Percentiles rank a stretch among this genome's conserved stretches.
These are phyloP conservation scores for Parnassius orleans DNA, from an alignment of 2,888 invertebrate genomes.

Conservation along the genomic window DNA sequence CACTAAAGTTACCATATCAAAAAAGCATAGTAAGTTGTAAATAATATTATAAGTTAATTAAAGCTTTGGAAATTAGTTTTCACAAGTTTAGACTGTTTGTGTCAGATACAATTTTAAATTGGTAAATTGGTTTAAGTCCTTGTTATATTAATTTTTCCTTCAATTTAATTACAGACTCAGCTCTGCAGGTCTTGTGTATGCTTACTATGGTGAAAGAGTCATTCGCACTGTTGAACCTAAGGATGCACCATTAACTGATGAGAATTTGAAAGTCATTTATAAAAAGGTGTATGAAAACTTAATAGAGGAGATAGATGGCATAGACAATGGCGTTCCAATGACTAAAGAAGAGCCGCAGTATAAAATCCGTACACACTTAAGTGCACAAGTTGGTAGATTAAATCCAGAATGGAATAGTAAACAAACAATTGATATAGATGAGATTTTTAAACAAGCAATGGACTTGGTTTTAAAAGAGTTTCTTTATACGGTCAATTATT, in stretches of 20 bases:
- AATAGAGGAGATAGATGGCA: conserved; percentile 96
- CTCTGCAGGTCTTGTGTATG: conserved; percentile 96
- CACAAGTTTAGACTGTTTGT: no score
- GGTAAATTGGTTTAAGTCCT: no score
- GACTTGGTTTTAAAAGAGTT: conserved; percentile 90
- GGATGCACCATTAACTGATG: conserved; percentile 58
- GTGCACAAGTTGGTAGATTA: conserved; percentile 86
- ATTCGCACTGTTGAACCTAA: conserved; percentile 81
- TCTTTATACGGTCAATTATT: conserved; percentile 82
- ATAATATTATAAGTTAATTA: no score
- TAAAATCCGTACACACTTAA: conserved; percentile 89
- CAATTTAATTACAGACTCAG: conserved; percentile 85
- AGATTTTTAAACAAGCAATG: conserved; percentile 89
- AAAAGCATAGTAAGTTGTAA: no score
- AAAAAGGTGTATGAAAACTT: conserved; percentile 91
- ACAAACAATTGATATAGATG: conserved; percentile 75
- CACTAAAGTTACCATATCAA: no score
- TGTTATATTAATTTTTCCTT: no score
- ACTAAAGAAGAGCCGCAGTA: conserved; percentile 87
- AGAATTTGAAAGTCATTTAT: conserved; percentile 81
- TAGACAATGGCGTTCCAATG: conserved; percentile 97
- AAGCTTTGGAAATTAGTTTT: no score
- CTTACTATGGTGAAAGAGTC: conserved; percentile 92
- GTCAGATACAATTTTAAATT: no score
- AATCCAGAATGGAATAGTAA: conserved; percentile 92